phyloP scores from a whole-genome alignment of 2,113 vertebrate genomes.

The Chionodraco myersi region DNA sequence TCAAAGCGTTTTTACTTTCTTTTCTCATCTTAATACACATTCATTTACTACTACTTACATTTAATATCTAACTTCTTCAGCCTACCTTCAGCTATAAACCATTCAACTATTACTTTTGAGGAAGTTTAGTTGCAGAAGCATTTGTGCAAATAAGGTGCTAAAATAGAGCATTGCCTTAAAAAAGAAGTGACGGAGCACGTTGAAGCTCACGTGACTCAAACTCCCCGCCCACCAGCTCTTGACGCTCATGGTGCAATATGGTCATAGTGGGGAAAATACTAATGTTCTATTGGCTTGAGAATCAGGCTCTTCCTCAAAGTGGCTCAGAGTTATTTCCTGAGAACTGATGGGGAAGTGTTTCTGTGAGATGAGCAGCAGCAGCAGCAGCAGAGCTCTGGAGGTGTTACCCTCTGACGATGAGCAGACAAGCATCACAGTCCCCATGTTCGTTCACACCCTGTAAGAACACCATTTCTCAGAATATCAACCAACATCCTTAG shows the following conservation, averaged over 20 bases:
- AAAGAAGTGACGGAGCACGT: not conserved
- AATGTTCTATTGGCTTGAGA: not conserved
- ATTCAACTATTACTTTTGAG: not conserved
- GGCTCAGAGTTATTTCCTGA: not conserved
- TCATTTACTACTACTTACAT: no score
- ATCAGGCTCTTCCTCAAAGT: not conserved
- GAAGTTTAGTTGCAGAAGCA: not conserved
- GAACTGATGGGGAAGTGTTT: not conserved
- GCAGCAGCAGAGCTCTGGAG: no score
- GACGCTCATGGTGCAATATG: not conserved
- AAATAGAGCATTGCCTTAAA: not conserved
- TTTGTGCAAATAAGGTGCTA: not conserved
- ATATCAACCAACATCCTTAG: not conserved
- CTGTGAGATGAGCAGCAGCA: not conserved
- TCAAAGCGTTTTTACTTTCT: no score
- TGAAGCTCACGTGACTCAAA: not conserved
- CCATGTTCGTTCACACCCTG: no score
- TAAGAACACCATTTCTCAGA: not conserved
- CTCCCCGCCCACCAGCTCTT: not conserved
- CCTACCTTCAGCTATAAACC: no score
- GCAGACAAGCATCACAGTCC: not conserved
- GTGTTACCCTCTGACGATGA: not conserved
- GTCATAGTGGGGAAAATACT: not conserved
- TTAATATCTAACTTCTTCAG: no score
- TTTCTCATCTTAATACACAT: no score